Evolutionary conservation across 2,113 vertebrate species (phyloP).

Genomic region (Plectropomus leopardus): DNA sequence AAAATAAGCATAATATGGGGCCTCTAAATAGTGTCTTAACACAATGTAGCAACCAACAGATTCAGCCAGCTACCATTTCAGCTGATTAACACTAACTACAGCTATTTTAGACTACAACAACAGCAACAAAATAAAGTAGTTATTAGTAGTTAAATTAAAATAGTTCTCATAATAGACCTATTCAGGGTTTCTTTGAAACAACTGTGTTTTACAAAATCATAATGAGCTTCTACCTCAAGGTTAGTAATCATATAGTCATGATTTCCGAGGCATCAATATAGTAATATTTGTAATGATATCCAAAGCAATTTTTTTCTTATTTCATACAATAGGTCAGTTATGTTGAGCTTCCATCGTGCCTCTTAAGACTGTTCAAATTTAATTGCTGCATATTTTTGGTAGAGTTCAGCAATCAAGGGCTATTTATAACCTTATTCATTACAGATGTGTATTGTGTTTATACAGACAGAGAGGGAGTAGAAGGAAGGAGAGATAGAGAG

Average conservation of each 20-base stretch:
- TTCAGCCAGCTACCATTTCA: background rate
- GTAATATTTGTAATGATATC: slow-evolving; percentile 19
- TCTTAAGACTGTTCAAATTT: slow-evolving; percentile 13
- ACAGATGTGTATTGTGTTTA: slow-evolving; percentile 73
- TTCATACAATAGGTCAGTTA: slow-evolving; percentile 10
- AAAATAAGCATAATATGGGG: too few species aligned
- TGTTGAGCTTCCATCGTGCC: slow-evolving; percentile 7
- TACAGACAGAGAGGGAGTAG: slow-evolving; percentile 68
- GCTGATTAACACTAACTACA: background rate
- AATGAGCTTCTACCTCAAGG: slow-evolving; percentile 18
- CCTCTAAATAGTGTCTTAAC: background rate
- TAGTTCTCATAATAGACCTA: background rate
- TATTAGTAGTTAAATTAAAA: background rate
- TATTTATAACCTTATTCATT: slow-evolving; percentile 70
- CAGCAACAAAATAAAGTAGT: too few species aligned
- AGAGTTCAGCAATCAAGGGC: slow-evolving; percentile 49
- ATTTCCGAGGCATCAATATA: background rate
- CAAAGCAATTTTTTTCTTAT: slow-evolving; percentile 1
- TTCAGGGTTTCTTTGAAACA: background rate
- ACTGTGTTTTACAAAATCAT: slow-evolving; percentile 23
- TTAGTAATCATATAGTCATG: slow-evolving; percentile 2
- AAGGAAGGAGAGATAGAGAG: slow-evolving; percentile 74
- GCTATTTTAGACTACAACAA: background rate
- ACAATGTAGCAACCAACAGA: background rate
- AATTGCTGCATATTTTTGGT: slow-evolving; percentile 23